These are phyloP conservation scores for Acanthiza pusilla DNA, from an alignment of 2,797 vertebrate species.

Conservation along the genomic window DNA sequence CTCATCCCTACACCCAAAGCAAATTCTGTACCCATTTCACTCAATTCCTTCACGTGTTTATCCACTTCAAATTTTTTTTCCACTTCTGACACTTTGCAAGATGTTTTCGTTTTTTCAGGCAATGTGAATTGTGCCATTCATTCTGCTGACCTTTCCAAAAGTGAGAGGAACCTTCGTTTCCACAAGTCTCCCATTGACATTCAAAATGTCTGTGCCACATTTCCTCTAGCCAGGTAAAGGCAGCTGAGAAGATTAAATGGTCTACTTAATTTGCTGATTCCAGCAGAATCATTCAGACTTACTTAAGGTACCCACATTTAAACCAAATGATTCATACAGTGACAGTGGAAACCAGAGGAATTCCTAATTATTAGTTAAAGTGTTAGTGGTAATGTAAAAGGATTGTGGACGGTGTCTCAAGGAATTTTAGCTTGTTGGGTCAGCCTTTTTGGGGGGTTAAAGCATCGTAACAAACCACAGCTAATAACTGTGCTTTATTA, in stretches of 20 bases:
- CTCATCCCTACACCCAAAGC: not conserved
- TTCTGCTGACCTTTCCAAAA: slow-evolving; percentile 14
- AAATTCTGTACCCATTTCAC: not conserved
- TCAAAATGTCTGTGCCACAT: not conserved
- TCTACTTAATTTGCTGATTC: slow-evolving; percentile 27
- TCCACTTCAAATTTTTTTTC: not conserved
- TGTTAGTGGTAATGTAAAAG: not conserved
- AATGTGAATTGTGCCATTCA: not conserved
- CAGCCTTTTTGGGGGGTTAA: not conserved
- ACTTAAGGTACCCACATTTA: not conserved
- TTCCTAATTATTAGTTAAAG: slow-evolving; percentile 11
- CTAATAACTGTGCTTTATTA: not conserved
- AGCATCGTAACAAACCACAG: not conserved
- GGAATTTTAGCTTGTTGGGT: not conserved
- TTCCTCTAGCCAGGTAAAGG: not conserved
- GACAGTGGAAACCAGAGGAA: slow-evolving; percentile 14
- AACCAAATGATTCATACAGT: not conserved
- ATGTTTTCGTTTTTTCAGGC: not conserved
- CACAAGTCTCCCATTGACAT: not conserved
- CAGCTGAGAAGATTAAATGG: slow-evolving; percentile 9
- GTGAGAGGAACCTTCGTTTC: not conserved
- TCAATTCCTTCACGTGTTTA: not conserved
- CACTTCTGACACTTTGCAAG: not conserved
- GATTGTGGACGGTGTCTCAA: not conserved
- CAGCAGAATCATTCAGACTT: not conserved